Evolutionary conservation across 2,113 vertebrate genomes (phyloP), one percentile per base, ranked within the genome.

Genomic region (Daboia siamensis): DNA sequence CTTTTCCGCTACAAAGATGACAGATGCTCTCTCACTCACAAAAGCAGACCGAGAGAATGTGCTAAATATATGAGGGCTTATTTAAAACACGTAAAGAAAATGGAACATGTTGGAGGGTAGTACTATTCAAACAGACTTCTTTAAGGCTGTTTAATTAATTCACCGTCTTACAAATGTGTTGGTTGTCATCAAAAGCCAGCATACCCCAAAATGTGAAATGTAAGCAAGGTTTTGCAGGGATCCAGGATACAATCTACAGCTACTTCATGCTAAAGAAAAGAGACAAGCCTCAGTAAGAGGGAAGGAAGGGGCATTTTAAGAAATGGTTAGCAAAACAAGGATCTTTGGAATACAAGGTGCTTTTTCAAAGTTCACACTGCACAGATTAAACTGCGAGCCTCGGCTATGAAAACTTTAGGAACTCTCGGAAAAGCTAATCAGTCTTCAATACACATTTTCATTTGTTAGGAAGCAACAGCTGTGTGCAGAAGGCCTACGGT

Each of bases 21-120:
- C 92, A 95, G 95, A 93, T 94, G 94, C 94, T 89, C 46, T 46
- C 17, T 86, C 0, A 4, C 39, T 59, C 57, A 89, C 56, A 92
- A 94, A 94, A 23, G 87, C 0, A 21, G 92, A 29, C 89, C 61
- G 33, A 94, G 59, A 93, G 91, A 93, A 90, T 48, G 74, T 90
- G 87, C 91, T 56, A 94, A 93, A 94, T 55, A 93, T 55, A n/a
- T 13, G 54, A 57, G 9, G 13, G 61, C 24, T 57, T 85, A 17
- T 56, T 57, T 57, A 21, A 57, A 59, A 89, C 33, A 20, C 1
- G 85, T 89, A 5, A 6, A 54, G 69, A 61, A 21, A 59, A 24
- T 5, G 1, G 48, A 84, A 20, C 33, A 9, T 64, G 0, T 52
- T 52, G n/a, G 13, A 52, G 1, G 0, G 74, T 91, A 39, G 88